phyloP scores from a whole-genome alignment of 2,888 invertebrate genomes.

The Sussaba pulchella region DNA sequence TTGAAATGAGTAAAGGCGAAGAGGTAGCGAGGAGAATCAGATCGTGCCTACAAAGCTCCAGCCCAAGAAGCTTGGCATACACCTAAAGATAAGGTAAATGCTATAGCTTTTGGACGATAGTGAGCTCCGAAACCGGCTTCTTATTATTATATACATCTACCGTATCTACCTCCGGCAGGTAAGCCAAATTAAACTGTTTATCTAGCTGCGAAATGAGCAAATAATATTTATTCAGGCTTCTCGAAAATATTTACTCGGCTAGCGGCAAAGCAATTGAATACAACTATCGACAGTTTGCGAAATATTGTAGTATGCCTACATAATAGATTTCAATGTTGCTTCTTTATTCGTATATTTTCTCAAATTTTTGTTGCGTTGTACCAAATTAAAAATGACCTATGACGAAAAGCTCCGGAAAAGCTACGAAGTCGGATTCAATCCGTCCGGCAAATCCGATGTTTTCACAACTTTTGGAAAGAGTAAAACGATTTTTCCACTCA shows the following conservation, averaged over 20 bases:
- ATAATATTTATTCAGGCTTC: constrained; percentile 24
- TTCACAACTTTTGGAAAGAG: too few relatives aligned
- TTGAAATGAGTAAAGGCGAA: neutral
- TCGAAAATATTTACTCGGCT: neutral
- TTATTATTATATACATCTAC: constrained; percentile 18
- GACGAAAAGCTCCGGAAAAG: too few relatives aligned
- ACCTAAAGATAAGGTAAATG: neutral
- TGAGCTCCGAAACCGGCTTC: constrained; percentile 12
- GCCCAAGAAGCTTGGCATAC: constrained; percentile 2
- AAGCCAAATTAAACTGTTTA: constrained; percentile 33
- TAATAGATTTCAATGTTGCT: neutral
- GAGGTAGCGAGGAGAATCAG: neutral
- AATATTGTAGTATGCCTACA: neutral
- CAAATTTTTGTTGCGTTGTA: neutral
- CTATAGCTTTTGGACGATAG: neutral
- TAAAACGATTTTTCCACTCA: too few relatives aligned
- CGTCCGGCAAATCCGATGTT: too few relatives aligned
- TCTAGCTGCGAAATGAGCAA: constrained; percentile 16
- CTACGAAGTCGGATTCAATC: too few relatives aligned
- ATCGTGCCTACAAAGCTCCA: constrained; percentile 4
- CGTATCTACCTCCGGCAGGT: neutral
- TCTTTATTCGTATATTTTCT: neutral
- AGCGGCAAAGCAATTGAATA: constrained; percentile 1
- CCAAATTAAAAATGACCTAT: neutral
- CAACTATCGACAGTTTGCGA: constrained; percentile 9